Base-by-base conservation (phyloP, 2,888 invertebrate genomes). In the Drosophila sordidula region DNA sequence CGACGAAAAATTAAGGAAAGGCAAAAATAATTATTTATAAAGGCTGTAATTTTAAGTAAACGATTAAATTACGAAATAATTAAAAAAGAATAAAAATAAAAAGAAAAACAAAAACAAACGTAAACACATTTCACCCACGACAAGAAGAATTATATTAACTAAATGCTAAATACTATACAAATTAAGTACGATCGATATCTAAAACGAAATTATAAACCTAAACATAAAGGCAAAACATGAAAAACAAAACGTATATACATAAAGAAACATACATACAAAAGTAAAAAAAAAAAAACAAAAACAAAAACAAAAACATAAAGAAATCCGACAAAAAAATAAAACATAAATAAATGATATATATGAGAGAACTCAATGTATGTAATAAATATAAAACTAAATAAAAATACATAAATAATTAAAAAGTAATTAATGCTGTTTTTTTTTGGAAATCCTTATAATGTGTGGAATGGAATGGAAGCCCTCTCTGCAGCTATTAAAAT, bases 31-130 rank as follows among this genome's bases (percentile, higher is more conserved):
- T 89, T 90, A 90, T 84, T 90, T 91, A 90, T 91, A 91, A 91
- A 91, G 92, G 91, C 91, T 91, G 91, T 91, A 91, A 91, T 91
- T 91, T 91, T 91, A 91, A 91, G 92, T 90, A 89, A 75, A 75
- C 71, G 55, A 76, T 75, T 70, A 67, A 76, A 78, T 75, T 61
- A 75, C 54, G 52, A 65, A 75, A 56, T 65, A 81, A 68, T 58
- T 45, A 49, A 75, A 65, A 67, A 46, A 16, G 16, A 67, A 46
- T n/a, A n/a, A n/a, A 18, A 18, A 18, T 18, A 18, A 18, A 18
- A 18, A 18, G 45, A 52, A 45, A 45, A 64, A 34, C 38, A 22
- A 51, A 49, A 55, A 46, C 50, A 71, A 75, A 78, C 66, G 75
- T 72, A 85, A 77, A 89, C 80, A 86, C 75, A 88, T 89, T 89